phyloP scores from a whole-genome alignment of 2,797 vertebrate genomes.

The Cyprinodon diabolis region DNA sequence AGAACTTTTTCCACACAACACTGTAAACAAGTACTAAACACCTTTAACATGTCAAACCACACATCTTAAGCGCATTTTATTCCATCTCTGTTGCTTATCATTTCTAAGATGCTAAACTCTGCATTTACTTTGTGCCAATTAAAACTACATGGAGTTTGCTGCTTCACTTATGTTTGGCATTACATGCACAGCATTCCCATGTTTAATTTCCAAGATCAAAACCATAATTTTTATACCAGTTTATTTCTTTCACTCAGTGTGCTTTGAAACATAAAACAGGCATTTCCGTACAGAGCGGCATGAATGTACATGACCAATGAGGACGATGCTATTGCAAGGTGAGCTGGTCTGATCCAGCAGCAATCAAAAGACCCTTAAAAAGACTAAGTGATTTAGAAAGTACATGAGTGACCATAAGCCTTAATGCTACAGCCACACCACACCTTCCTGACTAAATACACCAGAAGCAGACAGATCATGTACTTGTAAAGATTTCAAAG shows the following conservation, averaged over 20 bases:
- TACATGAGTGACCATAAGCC: constrained; percentile 47
- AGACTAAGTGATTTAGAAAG: constrained; percentile 57
- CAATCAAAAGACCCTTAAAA: constrained; percentile 61
- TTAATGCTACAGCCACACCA: constrained; percentile 54
- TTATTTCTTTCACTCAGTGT: constrained; percentile 73
- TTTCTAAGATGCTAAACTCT: constrained; percentile 21
- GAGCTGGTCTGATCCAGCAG: constrained; percentile 65
- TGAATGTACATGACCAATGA: constrained; percentile 70
- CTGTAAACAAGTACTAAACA: constrained; percentile 4
- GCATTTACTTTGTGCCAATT: constrained; percentile 7
- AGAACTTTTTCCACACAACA: constrained; percentile 42
- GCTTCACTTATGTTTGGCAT: constrained; percentile 20
- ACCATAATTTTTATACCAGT: constrained; percentile 77
- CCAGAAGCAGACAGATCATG: constrained; percentile 68
- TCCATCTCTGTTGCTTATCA: constrained; percentile 9
- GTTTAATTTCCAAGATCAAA: constrained; percentile 74
- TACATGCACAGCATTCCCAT: constrained; percentile 25
- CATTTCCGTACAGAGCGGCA: constrained; percentile 72
- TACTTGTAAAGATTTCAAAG: constrained; percentile 71
- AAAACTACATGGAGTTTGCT: constrained; percentile 12
- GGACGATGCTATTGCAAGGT: constrained; percentile 64
- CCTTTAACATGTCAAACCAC: constrained; percentile 3
- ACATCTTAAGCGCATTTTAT: not conserved
- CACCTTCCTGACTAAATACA: constrained; percentile 57
- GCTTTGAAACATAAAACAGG: constrained; percentile 75